Conservation (phyloP, 2,113 vertebrate genomes). For the Apistogramma diplotaenia region DNA sequence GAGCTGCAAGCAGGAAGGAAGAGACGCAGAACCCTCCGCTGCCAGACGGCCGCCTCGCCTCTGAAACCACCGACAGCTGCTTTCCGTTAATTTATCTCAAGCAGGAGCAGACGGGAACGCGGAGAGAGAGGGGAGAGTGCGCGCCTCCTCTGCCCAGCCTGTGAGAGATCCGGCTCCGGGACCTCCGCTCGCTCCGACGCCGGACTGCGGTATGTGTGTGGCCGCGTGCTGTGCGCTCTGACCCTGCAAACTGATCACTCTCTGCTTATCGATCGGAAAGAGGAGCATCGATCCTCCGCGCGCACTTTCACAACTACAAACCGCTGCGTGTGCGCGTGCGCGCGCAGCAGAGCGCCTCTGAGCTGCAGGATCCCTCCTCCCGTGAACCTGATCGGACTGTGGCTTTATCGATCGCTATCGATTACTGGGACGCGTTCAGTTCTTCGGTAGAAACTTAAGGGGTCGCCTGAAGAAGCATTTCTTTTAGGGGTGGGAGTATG, state of each 20-base stretch:
- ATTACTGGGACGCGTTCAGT: neutral
- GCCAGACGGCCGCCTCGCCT: slow-evolving; percentile 53
- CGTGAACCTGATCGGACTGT: slow-evolving; percentile 12
- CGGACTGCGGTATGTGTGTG: slow-evolving; percentile 11
- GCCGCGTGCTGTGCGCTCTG: slow-evolving; percentile 23
- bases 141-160: slow-evolving; percentile 31
- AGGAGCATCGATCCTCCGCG: slow-evolving; percentile 36
- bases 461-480: neutral
- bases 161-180: slow-evolving; percentile 32
- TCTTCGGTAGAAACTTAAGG: neutral
- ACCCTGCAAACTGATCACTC: slow-evolving; percentile 42
- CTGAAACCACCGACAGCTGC: slow-evolving; percentile 57
- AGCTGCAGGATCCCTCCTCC: neutral
- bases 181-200: slow-evolving; percentile 12
- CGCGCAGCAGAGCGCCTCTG: neutral
- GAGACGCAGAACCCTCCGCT: slow-evolving; percentile 38
- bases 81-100: slow-evolving; percentile 60
- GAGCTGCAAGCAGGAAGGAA: neutral
- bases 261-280: slow-evolving; percentile 37
- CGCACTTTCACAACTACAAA: slow-evolving; percentile 31
- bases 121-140: slow-evolving; percentile 22
- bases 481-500: too few species aligned
- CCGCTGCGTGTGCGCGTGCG: neutral
- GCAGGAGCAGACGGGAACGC: slow-evolving; percentile 38
- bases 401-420: slow-evolving; percentile 7